A percentile compares a stretch with the other conserved stretches of the same genome.
Evolutionary conservation across 30 jellyfish, hydroid and myxozoan genomes (phyloP).

Genomic region (Cassiopea andromeda): DNA sequence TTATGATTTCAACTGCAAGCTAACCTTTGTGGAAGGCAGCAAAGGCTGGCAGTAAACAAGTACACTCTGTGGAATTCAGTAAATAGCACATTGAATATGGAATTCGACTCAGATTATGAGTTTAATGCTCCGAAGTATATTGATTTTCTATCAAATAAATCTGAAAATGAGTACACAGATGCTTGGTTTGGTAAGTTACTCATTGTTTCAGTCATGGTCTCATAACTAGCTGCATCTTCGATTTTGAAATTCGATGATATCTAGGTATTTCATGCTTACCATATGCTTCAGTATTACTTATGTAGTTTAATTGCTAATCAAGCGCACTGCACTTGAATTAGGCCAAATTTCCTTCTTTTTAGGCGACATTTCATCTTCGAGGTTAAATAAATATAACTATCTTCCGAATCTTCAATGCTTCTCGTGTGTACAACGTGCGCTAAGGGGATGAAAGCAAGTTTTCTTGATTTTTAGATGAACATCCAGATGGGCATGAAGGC

Average conservation of each 20-base stretch:
- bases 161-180: conserved; percentile 82
- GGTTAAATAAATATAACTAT: neutral
- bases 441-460: neutral
- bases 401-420: neutral
- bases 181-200: conserved; percentile 94
- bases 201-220: neutral
- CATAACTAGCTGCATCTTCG: neutral
- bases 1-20: neutral
- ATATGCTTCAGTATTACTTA: too few relatives aligned
- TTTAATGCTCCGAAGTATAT: conserved; percentile 94
- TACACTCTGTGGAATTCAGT: neutral
- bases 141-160: conserved; percentile 83
- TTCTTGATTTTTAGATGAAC: conserved; percentile 58
- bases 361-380: too few relatives aligned
- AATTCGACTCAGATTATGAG: conserved; percentile 83
- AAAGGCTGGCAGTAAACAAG: neutral
- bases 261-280: too few relatives aligned
- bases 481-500: conserved; percentile 97
- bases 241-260: too few relatives aligned
- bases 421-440: neutral
- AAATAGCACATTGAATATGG: conserved; percentile 1
- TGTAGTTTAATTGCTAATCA: neutral
- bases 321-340: neutral
- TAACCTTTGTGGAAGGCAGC: neutral
- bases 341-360: neutral